Percentiles rank a stretch among this genome's conserved stretches.
These are phyloP conservation scores for Microvelia longipes DNA, from an alignment of 1,140 invertebrate species.

Conservation along the genomic window DNA sequence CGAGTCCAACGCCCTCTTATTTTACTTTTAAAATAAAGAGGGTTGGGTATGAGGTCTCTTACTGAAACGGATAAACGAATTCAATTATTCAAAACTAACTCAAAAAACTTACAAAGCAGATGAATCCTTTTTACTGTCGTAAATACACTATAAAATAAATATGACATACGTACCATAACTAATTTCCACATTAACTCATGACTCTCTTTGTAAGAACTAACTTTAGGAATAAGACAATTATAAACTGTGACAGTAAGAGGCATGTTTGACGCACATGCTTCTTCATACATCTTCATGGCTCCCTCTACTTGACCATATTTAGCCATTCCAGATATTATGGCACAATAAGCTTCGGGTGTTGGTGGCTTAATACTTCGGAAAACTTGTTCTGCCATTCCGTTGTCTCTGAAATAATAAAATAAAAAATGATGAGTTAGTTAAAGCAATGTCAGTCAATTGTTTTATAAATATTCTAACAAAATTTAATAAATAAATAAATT, in stretches of 20 bases:
- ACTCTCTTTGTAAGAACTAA: conserved; percentile 42
- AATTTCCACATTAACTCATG: conserved; percentile 43
- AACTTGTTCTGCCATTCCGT: conserved; percentile 33
- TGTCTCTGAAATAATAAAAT: conserved; percentile 27
- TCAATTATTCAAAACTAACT: too few relatives aligned
- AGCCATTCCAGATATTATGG: conserved; percentile 39
- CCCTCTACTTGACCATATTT: conserved; percentile 44
- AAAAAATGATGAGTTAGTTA: too few relatives aligned
- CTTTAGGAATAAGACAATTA: conserved; percentile 48
- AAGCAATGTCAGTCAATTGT: too few relatives aligned
- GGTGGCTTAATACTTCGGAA: conserved; percentile 31
- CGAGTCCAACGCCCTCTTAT: too few relatives aligned
- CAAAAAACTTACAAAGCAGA: too few relatives aligned
- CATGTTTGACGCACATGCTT: conserved; percentile 47
- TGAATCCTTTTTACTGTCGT: too few relatives aligned
- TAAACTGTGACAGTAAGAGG: conserved; percentile 46
- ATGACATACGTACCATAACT: conserved; percentile 35
- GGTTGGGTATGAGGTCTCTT: too few relatives aligned
- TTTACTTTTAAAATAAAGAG: too few relatives aligned
- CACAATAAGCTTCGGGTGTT: conserved; percentile 31
- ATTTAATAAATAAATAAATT: too few relatives aligned
- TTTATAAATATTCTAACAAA: too few relatives aligned
- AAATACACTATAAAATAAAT: too few relatives aligned
- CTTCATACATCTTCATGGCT: conserved; percentile 45
- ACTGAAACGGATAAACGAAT: too few relatives aligned